Base-by-base conservation (phyloP, 2,113 vertebrate genomes). In the Corydoras sp. region DNA sequence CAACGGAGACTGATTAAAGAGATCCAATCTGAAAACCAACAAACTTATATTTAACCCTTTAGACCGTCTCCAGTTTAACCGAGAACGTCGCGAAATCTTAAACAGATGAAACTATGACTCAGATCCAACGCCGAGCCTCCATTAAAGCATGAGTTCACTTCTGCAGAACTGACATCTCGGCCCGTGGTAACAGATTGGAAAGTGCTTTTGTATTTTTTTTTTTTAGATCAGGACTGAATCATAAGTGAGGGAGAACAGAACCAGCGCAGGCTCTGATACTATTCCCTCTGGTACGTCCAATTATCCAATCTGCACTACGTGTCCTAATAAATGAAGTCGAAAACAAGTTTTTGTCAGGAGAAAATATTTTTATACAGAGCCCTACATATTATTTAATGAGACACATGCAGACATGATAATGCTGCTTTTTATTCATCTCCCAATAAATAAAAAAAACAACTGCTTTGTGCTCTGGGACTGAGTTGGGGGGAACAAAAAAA, bases 51-150 rank as follows among this genome's bases (percentile, higher is more conserved):
- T 11, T 24, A 24, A 7, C 54, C 5, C 15, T 14, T 7, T 56
- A 15, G 54, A 15, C 5, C n/a, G 6, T 4, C 12, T 56, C 10
- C 14, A n/a, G 54, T 56, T 56, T n/a, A 14, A 53, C 11, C 51
- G 10, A 53, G 10, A 53, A 10, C 10, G 13, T 53, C 51, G 13
- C 3, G n/a, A 59, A 51, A 73, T 55, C 12, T 10, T 24, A 55
- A 73, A 73, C 71, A 73, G 58, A 67, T 73, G 49, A 31, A 31
- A 65, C 15, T n/a, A 31, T 51, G 30, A 58, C 49, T 11, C 55
- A 51, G 0, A 35, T 65, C 56, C n/a, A 66, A 61, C 29, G 32
- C 3, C 59, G 48, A 55, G 51, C 3, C 43, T 43, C 10, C 11
- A 54, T 50, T 31, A 53, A 62, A 24, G 3, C 29, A 60, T 30